Conservation (phyloP, 1,140 invertebrate genomes). For the Apolygus lucorum region DNA sequence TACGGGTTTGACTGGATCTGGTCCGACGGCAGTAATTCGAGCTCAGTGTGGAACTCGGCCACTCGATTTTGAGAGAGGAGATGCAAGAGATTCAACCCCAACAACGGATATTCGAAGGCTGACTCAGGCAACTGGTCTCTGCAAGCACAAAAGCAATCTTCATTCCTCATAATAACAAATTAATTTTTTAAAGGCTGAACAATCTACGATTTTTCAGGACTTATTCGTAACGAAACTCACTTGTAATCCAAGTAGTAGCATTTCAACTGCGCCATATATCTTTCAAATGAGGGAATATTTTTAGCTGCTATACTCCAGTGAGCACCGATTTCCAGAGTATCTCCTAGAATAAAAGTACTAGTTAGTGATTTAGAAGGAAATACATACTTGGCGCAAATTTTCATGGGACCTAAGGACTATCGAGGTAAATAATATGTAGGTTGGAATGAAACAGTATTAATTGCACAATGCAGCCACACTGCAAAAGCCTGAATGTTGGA, state of each 20-base stretch:
- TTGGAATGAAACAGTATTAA: too few species aligned
- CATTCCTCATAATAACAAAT: background rate
- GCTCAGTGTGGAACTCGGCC: constrained; percentile 96
- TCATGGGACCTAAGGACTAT: background rate
- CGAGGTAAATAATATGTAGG: background rate
- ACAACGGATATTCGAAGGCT: constrained; percentile 86
- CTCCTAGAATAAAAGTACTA: constrained; percentile 50
- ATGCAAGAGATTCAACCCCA: constrained; percentile 91
- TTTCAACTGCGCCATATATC: constrained; percentile 94
- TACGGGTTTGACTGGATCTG: constrained; percentile 90
- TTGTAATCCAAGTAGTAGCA: constrained; percentile 97
- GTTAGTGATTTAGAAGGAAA: constrained; percentile 6
- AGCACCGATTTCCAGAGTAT: constrained; percentile 91
- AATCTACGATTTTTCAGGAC: background rate
- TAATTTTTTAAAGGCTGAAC: background rate
- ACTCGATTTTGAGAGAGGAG: constrained; percentile 93
- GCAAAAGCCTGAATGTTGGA: too few species aligned
- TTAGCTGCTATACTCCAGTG: constrained; percentile 86
- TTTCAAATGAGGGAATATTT: constrained; percentile 90
- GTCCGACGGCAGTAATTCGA: constrained; percentile 88
- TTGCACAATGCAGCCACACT: too few species aligned
- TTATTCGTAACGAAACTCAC: too few species aligned
- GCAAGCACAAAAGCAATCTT: constrained; percentile 36
- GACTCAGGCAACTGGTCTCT: constrained; percentile 78
- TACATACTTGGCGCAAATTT: constrained; percentile 8